Conservation (phyloP, 2,113 vertebrate species). For the Saccopteryx bilineata region DNA sequence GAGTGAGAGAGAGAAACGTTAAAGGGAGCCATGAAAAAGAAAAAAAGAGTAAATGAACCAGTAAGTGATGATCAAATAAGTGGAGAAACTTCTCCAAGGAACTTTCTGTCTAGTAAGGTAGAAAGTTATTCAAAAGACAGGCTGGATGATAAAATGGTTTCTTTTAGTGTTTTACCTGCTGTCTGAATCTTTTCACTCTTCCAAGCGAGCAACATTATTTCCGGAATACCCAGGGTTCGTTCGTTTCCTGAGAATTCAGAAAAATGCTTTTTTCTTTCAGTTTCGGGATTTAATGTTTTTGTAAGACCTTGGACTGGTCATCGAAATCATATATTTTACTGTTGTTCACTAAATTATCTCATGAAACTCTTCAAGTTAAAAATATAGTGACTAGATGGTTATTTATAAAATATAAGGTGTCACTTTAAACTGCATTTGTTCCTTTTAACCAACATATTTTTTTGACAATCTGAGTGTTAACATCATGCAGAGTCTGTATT, state of each 20-base stretch:
- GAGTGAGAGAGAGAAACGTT: background rate
- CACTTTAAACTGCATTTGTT: background rate
- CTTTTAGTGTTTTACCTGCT: background rate
- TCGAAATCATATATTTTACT: background rate
- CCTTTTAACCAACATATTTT: background rate
- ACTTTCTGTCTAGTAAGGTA: background rate
- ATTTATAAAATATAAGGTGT: background rate
- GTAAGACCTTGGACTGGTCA: background rate
- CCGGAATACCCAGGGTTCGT: background rate
- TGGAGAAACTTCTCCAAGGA: background rate
- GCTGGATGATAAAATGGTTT: background rate
- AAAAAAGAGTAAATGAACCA: background rate
- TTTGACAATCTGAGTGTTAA: background rate
- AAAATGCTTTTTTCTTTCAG: background rate
- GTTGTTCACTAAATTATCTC: background rate
- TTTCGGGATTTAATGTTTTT: slow-evolving; percentile 14
- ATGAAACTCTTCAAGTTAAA: background rate
- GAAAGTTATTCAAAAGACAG: background rate
- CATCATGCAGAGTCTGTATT: background rate
- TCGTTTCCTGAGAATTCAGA: background rate
- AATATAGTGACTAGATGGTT: background rate
- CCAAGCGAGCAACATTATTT: background rate
- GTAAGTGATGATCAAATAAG: background rate
- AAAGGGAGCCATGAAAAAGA: background rate
- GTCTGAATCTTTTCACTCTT: background rate